Evolutionary conservation across 2,113 vertebrate genomes (phyloP).

Genomic region (Charadrius vociferus): DNA sequence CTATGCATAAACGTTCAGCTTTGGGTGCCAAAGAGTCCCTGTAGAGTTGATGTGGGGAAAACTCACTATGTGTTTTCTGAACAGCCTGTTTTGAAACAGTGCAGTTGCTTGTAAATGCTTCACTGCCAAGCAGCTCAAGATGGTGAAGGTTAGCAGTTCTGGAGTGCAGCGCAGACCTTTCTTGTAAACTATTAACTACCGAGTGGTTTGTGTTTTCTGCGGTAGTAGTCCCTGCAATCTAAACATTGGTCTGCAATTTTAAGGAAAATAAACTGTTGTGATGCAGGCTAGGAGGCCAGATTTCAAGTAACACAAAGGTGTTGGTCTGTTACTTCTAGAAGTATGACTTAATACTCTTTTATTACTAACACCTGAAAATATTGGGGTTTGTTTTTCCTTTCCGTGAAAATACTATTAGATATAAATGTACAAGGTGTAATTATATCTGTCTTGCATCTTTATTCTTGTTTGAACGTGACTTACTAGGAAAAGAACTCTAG

Average conservation of each 20-base stretch:
- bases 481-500: neutral
- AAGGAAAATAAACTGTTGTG: neutral
- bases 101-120: neutral
- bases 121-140: neutral
- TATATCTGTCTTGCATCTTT: neutral
- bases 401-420: neutral
- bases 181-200: neutral
- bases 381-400: neutral
- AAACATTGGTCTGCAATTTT: neutral
- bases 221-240: neutral
- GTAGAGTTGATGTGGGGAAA: neutral
- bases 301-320: neutral
- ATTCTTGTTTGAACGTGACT: conserved; percentile 4
- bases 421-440: neutral
- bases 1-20: fast-evolving
- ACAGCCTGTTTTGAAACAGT: neutral
- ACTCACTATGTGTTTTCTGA: neutral
- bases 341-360: neutral
- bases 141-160: neutral
- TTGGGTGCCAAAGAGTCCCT: neutral
- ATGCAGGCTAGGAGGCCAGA: neutral
- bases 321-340: neutral
- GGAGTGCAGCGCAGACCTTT: neutral
- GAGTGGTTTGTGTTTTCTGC: neutral
- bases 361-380: neutral